Evolutionary conservation across 2,113 vertebrate species (phyloP), one percentile per base, ranked within the genome.

Genomic region (Drymodes brunneopygia): DNA sequence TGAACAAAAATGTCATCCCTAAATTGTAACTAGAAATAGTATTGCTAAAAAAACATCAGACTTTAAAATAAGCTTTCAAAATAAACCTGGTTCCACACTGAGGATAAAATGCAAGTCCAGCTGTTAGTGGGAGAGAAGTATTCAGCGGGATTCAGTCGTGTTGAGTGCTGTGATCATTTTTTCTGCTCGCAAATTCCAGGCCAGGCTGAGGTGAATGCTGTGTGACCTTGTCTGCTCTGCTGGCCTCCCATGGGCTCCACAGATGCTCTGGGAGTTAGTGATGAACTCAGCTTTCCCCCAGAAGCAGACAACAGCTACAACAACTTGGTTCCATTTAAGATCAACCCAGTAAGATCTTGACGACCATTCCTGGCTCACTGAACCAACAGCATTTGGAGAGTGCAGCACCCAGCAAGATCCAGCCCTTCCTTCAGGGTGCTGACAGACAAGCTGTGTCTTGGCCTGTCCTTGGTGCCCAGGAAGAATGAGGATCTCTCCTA

Each of bases 21-120:
- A 90, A 86, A 92, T 79, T 92, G 73, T 84, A 79, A 75, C 28
- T 74, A 84, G 77, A 81, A 80, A 57, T 56, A 79, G 8, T 22
- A 35, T 73, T 82, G 75, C 85, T 77, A 58, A 83, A 87, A 74
- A 3, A 24, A 79, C 17, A 20, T 17, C 5, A 25, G 85, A 81
- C 35, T 90, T 77, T 62, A 95, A 82, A 89, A 85, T 58, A 72
- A 73, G 45, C 38, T 91, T 94, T 42, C 45, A 88, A 81, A 94
- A 77, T 54, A 95, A 94, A 86, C 47, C 66, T 42, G 27, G 58
- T 87, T 92, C 54, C 54, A 82, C 13, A 38, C 0, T 38, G 66
- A 90, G 45, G 50, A 36, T 65, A 50, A 73, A 71, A 80, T 45
- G 2, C n/a, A 58, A 79, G 45, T 53, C 24, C 19, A 8, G 18